phyloP scores from a whole-genome alignment of 2,888 invertebrate species.

The Ctenicera cuprea region DNA sequence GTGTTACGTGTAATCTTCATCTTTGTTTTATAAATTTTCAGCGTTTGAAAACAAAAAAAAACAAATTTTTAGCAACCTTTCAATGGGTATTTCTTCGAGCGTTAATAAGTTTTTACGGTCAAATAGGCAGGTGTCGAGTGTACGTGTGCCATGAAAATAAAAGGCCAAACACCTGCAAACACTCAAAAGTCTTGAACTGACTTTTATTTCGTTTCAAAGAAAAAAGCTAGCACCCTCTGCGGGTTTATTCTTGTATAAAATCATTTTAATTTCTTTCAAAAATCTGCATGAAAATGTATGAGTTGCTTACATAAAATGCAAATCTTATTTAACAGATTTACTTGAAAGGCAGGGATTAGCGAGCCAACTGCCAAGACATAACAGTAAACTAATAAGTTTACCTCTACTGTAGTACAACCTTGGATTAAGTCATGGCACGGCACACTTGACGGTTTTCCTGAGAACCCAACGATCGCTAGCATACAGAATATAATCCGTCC shows the following conservation, averaged over 20 bases:
- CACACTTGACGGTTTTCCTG: conserved; percentile 59
- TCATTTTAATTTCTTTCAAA: not conserved
- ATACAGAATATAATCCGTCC: conserved; percentile 38
- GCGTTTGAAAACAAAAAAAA: too few relatives aligned
- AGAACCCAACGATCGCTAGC: conserved; percentile 50
- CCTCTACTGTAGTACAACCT: conserved; percentile 48
- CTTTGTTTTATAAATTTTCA: too few relatives aligned
- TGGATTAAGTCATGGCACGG: conserved; percentile 48
- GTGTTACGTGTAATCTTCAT: too few relatives aligned
- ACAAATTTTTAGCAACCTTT: too few relatives aligned
- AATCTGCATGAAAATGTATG: not conserved
- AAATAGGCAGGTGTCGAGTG: conserved; percentile 44
- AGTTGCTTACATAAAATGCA: conserved; percentile 1
- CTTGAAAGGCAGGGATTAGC: conserved; percentile 12
- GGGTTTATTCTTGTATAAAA: not conserved
- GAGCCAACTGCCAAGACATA: conserved; percentile 11
- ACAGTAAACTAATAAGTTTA: conserved; percentile 44
- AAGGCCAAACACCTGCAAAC: conserved; percentile 48
- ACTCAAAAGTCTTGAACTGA: conserved; percentile 14
- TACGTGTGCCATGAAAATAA: conserved; percentile 31
- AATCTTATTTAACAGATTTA: not conserved
- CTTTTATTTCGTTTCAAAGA: conserved; percentile 10
- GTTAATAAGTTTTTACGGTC: conserved; percentile 1
- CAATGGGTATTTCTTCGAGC: too few relatives aligned
- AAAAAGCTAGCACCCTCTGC: not conserved